Conservation (phyloP, 2,113 vertebrate species). For the Grammomys surdaster region DNA sequence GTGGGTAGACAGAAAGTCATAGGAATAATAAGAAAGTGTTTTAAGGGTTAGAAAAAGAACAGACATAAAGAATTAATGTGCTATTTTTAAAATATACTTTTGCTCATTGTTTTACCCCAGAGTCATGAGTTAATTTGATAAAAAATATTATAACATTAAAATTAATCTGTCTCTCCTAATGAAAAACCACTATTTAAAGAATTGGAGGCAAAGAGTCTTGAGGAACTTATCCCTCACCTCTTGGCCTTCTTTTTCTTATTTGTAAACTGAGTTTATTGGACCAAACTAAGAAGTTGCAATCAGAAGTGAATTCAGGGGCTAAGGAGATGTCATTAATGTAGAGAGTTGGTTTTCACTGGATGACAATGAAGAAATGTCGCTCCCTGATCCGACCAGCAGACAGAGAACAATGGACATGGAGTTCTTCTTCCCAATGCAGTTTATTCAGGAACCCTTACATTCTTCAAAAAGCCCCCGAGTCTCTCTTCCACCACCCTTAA, state of each 20-base stretch:
- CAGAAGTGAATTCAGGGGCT: not conserved
- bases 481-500: too few species aligned
- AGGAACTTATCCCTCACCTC: not conserved
- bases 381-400: too few species aligned
- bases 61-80: conserved; percentile 16
- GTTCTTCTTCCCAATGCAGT: too few species aligned
- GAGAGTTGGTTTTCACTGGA: not conserved
- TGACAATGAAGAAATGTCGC: not conserved
- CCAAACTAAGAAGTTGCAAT: not conserved
- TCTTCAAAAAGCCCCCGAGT: too few species aligned
- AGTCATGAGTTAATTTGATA: conserved; percentile 8
- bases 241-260: not conserved
- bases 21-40: not conserved
- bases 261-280: not conserved
- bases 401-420: too few species aligned
- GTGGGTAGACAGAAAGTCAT: not conserved
- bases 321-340: not conserved
- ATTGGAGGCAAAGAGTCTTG: not conserved
- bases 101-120: not conserved
- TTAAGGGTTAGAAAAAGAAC: not conserved
- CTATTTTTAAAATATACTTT: not conserved
- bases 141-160: conserved; percentile 56
- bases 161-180: not conserved
- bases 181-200: not conserved
- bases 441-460: too few species aligned